Conservation (phyloP, 2,888 invertebrate genomes). For the Dryocosmus kuriphilus region DNA sequence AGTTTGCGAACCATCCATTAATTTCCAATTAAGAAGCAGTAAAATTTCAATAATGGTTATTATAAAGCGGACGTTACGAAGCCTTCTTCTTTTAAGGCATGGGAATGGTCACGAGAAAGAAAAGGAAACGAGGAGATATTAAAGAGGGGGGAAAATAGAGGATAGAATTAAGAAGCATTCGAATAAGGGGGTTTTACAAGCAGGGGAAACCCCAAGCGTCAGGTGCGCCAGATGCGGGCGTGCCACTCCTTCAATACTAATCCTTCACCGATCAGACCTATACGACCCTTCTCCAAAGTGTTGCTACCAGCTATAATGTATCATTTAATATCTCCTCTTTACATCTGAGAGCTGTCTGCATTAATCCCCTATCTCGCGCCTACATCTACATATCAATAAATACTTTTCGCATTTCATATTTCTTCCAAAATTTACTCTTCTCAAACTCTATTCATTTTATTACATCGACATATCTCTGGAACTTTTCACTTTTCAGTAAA, state of each 20-base stretch:
- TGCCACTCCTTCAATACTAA: constrained; percentile 72
- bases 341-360: constrained; percentile 47
- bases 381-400: constrained; percentile 35
- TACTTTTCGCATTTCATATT: constrained; percentile 19
- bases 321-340: constrained; percentile 51
- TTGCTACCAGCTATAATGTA: constrained; percentile 39
- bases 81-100: constrained; percentile 61
- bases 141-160: constrained; percentile 50
- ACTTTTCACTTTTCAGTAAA: too few species aligned
- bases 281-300: constrained; percentile 47
- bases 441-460: too few species aligned
- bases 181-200: constrained; percentile 53
- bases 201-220: constrained; percentile 69
- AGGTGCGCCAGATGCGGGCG: constrained; percentile 76
- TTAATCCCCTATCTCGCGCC: neutral
- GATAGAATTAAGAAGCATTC: constrained; percentile 52
- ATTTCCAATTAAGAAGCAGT: constrained; percentile 76
- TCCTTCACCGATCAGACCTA: constrained; percentile 70
- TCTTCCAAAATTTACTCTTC: neutral
- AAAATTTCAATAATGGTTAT: constrained; percentile 78
- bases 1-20: constrained; percentile 70
- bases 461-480: too few species aligned
- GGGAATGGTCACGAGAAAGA: constrained; percentile 60
- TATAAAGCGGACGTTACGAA: constrained; percentile 75
- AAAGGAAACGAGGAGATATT: constrained; percentile 47